phyloP scores from a whole-genome alignment of 1,140 invertebrate genomes.

The Aporrectodea caliginosa region DNA sequence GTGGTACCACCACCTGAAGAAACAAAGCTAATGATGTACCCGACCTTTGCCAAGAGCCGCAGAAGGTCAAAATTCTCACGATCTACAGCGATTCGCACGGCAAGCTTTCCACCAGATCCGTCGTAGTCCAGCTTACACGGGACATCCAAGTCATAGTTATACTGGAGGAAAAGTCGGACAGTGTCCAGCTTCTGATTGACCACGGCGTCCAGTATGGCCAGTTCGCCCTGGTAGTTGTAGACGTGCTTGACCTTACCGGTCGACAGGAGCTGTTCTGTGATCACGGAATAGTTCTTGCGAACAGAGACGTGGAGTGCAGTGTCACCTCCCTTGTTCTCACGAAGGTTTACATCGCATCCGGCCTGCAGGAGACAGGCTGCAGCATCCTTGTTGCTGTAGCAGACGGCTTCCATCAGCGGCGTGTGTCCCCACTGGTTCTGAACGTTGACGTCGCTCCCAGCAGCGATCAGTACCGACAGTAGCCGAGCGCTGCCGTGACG shows the following conservation, averaged over 20 bases:
- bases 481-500: constrained; percentile 41
- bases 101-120: constrained; percentile 46
- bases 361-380: constrained; percentile 45
- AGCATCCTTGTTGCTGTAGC: constrained; percentile 54
- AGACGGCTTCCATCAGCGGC: constrained; percentile 55
- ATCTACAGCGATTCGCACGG: constrained; percentile 52
- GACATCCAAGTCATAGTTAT: constrained; percentile 52
- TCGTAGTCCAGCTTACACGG: constrained; percentile 52
- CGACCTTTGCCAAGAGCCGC: constrained; percentile 46
- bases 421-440: constrained; percentile 56
- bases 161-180: constrained; percentile 45
- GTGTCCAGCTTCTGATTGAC: constrained; percentile 51
- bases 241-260: constrained; percentile 52
- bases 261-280: constrained; percentile 60
- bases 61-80: constrained; percentile 51
- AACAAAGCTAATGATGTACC: constrained; percentile 39
- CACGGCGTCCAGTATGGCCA: constrained; percentile 51
- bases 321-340: constrained; percentile 54
- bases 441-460: constrained; percentile 49
- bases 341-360: constrained; percentile 50
- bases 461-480: constrained; percentile 46
- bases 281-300: constrained; percentile 58
- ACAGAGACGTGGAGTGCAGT: constrained; percentile 59
- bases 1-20: background rate
- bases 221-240: constrained; percentile 54